Percentiles rank a stretch among this genome's conserved stretches.
Conservation (phyloP, 2,797 vertebrate genomes). For the Alca torda region DNA sequence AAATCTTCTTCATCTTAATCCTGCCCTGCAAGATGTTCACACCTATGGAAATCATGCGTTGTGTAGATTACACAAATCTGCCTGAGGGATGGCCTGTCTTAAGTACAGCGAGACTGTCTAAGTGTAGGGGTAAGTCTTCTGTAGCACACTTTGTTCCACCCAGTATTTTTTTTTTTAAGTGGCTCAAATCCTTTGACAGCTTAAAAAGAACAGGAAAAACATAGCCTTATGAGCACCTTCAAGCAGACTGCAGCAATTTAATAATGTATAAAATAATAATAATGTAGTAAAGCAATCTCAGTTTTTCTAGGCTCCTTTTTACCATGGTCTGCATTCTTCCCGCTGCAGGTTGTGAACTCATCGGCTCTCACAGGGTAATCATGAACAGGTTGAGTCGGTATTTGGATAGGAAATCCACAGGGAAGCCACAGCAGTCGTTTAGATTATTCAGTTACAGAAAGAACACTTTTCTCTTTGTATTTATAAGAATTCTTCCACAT, state of each 20-base stretch:
- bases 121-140: background rate
- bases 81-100: background rate
- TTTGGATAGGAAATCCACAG: conserved; percentile 40
- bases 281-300: background rate
- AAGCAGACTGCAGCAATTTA: background rate
- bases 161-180: background rate
- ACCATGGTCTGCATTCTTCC: background rate
- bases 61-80: conserved; percentile 24
- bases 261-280: background rate
- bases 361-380: background rate
- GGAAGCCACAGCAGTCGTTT: background rate
- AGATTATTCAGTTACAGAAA: background rate
- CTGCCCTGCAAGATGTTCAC: conserved; percentile 9
- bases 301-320: background rate
- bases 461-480: background rate
- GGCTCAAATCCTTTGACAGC: background rate
- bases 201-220: background rate
- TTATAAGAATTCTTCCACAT: background rate
- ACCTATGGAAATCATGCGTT: background rate
- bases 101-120: background rate
- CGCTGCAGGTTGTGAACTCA: background rate
- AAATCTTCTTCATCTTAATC: conserved; percentile 14
- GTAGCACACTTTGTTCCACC: background rate
- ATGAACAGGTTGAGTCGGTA: background rate
- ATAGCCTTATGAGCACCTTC: background rate